These are phyloP conservation scores for Cataglyphis cursor DNA, from an alignment of 2,888 invertebrate species.

Conservation along the genomic window DNA sequence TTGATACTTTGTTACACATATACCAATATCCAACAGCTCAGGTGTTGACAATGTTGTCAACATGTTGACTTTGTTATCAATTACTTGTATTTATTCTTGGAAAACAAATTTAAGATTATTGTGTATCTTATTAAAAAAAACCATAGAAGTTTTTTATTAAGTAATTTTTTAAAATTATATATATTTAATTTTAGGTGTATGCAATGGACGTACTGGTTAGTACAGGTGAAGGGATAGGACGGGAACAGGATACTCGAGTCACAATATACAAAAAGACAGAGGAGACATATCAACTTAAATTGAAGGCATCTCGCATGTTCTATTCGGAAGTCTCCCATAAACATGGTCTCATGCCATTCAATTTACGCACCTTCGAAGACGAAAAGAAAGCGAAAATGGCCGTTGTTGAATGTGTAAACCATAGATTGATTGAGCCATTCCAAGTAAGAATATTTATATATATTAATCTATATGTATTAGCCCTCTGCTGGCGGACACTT, in stretches of 20 bases:
- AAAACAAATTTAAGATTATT: not conserved
- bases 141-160: not conserved
- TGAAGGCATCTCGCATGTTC: constrained; percentile 98
- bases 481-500: no score
- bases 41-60: not conserved
- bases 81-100: not conserved
- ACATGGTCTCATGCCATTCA: constrained; percentile 99
- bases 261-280: constrained; percentile 99
- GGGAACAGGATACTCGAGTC: constrained; percentile 97
- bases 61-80: not conserved
- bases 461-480: not conserved
- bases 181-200: constrained; percentile 89
- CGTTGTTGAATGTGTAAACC: constrained; percentile 98
- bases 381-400: constrained; percentile 99
- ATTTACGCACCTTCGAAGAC: constrained; percentile 97
- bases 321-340: constrained; percentile 96
- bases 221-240: constrained; percentile 97
- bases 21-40: no score
- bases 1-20: no score
- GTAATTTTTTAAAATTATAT: not conserved
- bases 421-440: constrained; percentile 99
- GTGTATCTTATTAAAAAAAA: no score
- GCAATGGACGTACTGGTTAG: constrained; percentile 99
- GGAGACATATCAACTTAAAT: constrained; percentile 97
- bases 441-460: constrained; percentile 90